Evolutionary conservation across 2,888 invertebrate genomes (phyloP).

Genomic region (Tuberolachnus salignus): DNA sequence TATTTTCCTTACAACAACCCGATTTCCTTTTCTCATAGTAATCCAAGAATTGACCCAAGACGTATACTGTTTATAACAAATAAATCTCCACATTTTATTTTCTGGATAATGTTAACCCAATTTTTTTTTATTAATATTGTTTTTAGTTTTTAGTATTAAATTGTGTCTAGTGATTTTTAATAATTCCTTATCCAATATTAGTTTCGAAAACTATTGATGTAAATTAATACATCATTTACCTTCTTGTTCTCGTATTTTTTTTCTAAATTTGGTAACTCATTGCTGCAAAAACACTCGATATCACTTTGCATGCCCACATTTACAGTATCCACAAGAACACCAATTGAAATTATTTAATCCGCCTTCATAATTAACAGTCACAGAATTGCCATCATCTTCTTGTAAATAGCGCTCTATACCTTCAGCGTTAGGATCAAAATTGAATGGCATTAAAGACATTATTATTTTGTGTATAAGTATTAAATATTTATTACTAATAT

Average conservation of each 20-base stretch:
- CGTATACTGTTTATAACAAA: constrained; percentile 14
- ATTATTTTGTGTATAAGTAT: too few relatives aligned
- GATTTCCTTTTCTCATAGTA: constrained; percentile 12
- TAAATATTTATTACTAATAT: too few relatives aligned
- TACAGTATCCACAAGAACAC: constrained; percentile 18
- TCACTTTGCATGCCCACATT: background rate
- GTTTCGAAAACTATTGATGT: constrained; percentile 8
- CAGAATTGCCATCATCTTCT: constrained; percentile 14
- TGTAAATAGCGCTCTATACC: constrained; percentile 3
- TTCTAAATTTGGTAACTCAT: constrained; percentile 2
- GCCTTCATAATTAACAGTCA: constrained; percentile 9
- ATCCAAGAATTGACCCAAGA: constrained; percentile 19
- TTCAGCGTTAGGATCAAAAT: constrained; percentile 6
- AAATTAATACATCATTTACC: background rate
- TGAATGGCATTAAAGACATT: constrained; percentile 9
- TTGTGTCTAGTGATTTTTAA: constrained; percentile 13
- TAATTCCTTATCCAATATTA: constrained; percentile 28
- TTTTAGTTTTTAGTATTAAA: constrained; percentile 27
- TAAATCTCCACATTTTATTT: constrained; percentile 22
- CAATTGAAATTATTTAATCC: constrained; percentile 5
- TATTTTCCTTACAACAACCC: constrained; percentile 15
- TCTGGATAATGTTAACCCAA: constrained; percentile 8
- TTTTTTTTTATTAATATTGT: background rate
- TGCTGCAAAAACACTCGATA: background rate
- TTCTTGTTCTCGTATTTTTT: constrained; percentile 5